Base-by-base conservation (phyloP, 2,797 vertebrate genomes). In the Halcyon badia region DNA sequence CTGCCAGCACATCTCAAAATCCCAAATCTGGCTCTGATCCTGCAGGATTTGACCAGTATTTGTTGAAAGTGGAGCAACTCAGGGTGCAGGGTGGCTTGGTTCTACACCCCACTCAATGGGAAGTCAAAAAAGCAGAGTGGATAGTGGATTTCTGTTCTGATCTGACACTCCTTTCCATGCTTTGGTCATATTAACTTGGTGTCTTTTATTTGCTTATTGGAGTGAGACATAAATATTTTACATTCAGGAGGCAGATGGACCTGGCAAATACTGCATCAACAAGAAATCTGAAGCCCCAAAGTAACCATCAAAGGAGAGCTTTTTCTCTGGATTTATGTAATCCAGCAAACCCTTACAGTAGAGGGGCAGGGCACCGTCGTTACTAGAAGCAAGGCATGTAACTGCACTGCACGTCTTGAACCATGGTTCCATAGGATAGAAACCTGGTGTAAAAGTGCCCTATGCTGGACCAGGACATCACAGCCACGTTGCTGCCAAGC, bases 271-370 rank as follows among this genome's bases (percentile, higher is more conserved):
- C 83, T 85, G 60, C 61, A 60, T 65, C 83, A 51, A 72, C 81
- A 60, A 69, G 80, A 73, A 91, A 80, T 33, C 18, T 49, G 41
- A 85, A 85, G 52, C 46, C 68, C 48, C n/a, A 16, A 41, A 92
- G 60, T 75, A 70, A 82, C 49, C 75, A 68, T 88, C 87, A 93
- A 83, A 91, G 62, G 54, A 76, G 61, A 87, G 28, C 48, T 79
- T 91, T 54, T 96, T 80, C 87, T 82, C 73, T 79, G 60, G 64
- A 81, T 87, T 87, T 89, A 87, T 89, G 72, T 85, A 88, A 89
- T 48, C 61, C 91, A 89, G 82, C 35, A 91, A 30, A 77, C 72
- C 26, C n/a, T 93, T 81, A 85, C 10, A 89, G 66, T 25, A 56
- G 46, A 73, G 46, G 33, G 30, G n/a, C 8, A 71, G 65, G 42